A percentile compares a stretch with the other conserved stretches of the same genome.
These are phyloP conservation scores for Rhea americana DNA, from an alignment of 2,113 vertebrate genomes.

Conservation along the genomic window DNA sequence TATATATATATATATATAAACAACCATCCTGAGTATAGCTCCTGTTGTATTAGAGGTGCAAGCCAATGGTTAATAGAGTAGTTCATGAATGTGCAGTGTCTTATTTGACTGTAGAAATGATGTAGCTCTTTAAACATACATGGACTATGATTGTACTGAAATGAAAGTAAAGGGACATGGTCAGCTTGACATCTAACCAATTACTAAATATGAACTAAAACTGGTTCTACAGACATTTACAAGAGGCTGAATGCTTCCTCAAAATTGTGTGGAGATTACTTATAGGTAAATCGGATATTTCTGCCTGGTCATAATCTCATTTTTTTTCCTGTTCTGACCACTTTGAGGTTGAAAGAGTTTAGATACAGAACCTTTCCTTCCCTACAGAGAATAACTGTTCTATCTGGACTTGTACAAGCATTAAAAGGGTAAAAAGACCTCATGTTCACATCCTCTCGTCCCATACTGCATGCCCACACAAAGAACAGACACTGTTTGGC, in stretches of 20 bases:
- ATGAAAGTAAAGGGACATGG: background rate
- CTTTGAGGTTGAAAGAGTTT: background rate
- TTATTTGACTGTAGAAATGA: background rate
- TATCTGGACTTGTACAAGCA: rapidly evolving
- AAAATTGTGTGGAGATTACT: background rate
- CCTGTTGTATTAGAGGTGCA: background rate
- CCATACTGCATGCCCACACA: background rate
- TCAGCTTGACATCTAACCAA: background rate
- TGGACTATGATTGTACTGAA: background rate
- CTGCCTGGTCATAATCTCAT: background rate
- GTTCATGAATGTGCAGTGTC: background rate
- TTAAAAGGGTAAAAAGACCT: background rate
- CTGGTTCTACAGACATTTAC: background rate
- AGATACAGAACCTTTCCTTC: background rate
- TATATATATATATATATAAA: background rate
- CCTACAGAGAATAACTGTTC: background rate
- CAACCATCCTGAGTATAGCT: background rate
- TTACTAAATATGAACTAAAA: background rate
- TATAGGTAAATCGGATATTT: background rate
- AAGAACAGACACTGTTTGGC: background rate
- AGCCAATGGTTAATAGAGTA: background rate
- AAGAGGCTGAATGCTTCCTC: background rate
- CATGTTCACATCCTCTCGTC: background rate
- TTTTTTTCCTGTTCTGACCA: background rate
- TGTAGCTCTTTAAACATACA: background rate